These are phyloP conservation scores for Sebastes iracundus DNA, from an alignment of 2,797 vertebrate genomes.

Conservation along the genomic window DNA sequence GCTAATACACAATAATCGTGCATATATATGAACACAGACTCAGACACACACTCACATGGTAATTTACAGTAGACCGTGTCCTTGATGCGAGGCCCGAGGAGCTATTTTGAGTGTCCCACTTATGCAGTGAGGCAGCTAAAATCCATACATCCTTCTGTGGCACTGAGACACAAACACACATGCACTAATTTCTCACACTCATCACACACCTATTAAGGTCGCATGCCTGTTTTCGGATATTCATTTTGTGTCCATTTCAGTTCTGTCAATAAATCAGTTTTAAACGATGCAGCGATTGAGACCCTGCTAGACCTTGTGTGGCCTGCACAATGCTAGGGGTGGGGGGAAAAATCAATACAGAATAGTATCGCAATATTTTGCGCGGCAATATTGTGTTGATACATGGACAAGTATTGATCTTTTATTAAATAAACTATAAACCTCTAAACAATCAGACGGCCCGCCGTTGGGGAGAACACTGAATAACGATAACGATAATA, in stretches of 20 bases:
- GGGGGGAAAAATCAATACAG: too few relatives aligned
- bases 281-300: background rate
- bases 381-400: too few relatives aligned
- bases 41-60: slow-evolving; percentile 17
- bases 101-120: slow-evolving; percentile 79
- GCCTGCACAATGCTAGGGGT: too few relatives aligned
- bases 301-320: background rate
- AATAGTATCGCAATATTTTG: too few relatives aligned
- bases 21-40: background rate
- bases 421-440: too few relatives aligned
- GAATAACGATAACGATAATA: too few relatives aligned
- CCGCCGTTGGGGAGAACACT: too few relatives aligned
- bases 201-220: slow-evolving; percentile 1
- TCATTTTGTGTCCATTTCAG: background rate
- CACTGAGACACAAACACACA: slow-evolving; percentile 32
- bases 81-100: slow-evolving; percentile 62
- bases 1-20: background rate
- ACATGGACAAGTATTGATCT: too few relatives aligned
- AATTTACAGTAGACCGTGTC: slow-evolving; percentile 63
- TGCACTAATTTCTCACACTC: slow-evolving; percentile 15
- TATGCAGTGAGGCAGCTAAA: slow-evolving; percentile 79
- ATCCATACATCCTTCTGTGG: slow-evolving; percentile 69
- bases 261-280: slow-evolving; percentile 12
- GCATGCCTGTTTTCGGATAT: background rate
- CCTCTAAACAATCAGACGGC: too few relatives aligned